Conservation (phyloP, 2,113 vertebrate genomes). For the Ibidorhyncha struthersii region DNA sequence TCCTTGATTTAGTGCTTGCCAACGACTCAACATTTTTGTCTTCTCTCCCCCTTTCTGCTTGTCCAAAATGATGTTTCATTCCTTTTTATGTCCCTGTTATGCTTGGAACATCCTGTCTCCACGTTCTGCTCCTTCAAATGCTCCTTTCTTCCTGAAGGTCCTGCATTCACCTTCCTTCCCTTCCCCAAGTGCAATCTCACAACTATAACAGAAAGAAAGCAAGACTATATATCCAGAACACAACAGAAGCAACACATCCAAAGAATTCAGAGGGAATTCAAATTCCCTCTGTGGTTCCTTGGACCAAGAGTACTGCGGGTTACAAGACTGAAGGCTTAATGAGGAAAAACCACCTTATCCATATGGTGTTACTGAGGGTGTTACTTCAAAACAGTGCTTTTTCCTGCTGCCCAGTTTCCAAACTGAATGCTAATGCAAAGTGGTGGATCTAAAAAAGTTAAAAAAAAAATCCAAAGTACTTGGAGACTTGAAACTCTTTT, state of each 20-base stretch:
- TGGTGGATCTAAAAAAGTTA: no score
- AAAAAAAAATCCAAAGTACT: no score
- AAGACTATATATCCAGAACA: background rate
- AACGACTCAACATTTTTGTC: slow-evolving; percentile 3
- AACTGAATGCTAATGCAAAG: no score
- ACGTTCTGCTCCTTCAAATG: background rate
- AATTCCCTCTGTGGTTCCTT: background rate
- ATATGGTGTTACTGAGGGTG: no score
- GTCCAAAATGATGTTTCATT: slow-evolving; percentile 50
- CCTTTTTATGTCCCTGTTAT: slow-evolving; percentile 17
- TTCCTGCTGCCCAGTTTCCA: no score
- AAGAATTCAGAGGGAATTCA: background rate
- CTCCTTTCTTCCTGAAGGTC: background rate
- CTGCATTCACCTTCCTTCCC: background rate
- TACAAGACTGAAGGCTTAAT: background rate
- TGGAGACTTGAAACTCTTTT: background rate
- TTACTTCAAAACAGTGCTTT: no score
- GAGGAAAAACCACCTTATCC: background rate
- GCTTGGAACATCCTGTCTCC: slow-evolving; percentile 29
- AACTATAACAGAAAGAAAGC: background rate
- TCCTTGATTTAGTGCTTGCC: slow-evolving; percentile 43
- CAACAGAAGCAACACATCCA: background rate
- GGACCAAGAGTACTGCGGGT: background rate
- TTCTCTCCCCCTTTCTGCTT: slow-evolving; percentile 18
- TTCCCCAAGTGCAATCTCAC: background rate